These are phyloP conservation scores for Diadromus collaris DNA, from an alignment of 2,888 invertebrate species.

Conservation along the genomic window DNA sequence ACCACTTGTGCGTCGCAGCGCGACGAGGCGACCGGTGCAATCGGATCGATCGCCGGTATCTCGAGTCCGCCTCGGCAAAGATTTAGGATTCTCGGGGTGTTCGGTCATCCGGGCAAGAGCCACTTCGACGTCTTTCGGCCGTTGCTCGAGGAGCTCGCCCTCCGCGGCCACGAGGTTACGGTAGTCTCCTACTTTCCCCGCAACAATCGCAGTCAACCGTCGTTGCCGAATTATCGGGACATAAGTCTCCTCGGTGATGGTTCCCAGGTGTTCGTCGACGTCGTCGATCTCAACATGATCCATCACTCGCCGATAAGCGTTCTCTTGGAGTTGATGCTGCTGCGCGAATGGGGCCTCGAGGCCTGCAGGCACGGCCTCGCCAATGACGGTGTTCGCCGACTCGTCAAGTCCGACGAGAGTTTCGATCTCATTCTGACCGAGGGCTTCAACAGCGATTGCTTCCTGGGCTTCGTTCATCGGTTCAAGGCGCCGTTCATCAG, in stretches of 20 bases:
- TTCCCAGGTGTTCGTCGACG: constrained; percentile 67
- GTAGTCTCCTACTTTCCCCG: constrained; percentile 85
- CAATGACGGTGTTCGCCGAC: constrained; percentile 78
- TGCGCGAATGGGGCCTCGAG: constrained; percentile 74
- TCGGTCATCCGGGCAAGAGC: constrained; percentile 86
- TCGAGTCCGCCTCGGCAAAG: constrained; percentile 29
- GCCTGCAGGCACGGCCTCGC: constrained; percentile 79
- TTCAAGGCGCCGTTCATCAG: constrained; percentile 84
- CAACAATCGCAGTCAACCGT: constrained; percentile 73
- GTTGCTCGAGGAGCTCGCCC: constrained; percentile 83
- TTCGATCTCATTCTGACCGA: constrained; percentile 87
- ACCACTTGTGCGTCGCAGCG: not conserved
- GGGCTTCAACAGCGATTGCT: constrained; percentile 88
- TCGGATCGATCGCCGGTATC: not conserved
- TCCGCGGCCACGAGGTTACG: constrained; percentile 85
- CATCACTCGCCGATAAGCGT: not conserved
- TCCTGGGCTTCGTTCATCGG: constrained; percentile 84
- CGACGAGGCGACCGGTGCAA: too few species aligned
- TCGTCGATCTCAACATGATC: constrained; percentile 63
- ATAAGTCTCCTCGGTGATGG: constrained; percentile 80
- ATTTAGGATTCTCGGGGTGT: constrained; percentile 82
- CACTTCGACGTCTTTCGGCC: constrained; percentile 86
- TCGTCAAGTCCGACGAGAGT: constrained; percentile 80
- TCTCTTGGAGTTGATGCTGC: constrained; percentile 64
- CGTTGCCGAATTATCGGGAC: constrained; percentile 83